A percentile compares a stretch with the other conserved stretches of the same genome.
These are phyloP conservation scores for Drosophila mayaguana DNA, from an alignment of 2,888 invertebrate genomes.

Conservation along the genomic window DNA sequence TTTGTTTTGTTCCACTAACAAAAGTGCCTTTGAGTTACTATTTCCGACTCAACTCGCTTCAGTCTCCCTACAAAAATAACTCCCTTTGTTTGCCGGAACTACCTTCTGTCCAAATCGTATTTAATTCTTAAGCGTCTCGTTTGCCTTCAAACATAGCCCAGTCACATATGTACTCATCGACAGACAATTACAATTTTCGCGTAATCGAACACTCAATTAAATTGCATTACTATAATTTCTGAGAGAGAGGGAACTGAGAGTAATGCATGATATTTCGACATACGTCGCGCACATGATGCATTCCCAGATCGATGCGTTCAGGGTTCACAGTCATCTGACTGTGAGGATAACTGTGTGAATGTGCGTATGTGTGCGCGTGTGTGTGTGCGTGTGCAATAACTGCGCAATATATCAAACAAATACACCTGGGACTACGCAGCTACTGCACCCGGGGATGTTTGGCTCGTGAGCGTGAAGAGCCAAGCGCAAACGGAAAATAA, in stretches of 20 bases:
- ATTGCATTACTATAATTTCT: constrained; percentile 66
- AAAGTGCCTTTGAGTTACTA: neutral
- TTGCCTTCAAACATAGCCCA: neutral
- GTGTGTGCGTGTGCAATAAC: constrained; percentile 58
- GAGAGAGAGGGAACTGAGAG: constrained; percentile 32
- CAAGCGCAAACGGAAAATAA: constrained; percentile 26
- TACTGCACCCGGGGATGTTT: constrained; percentile 64
- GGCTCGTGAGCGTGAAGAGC: constrained; percentile 46
- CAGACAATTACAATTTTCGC: neutral
- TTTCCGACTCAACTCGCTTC: neutral
- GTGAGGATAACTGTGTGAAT: constrained; percentile 6
- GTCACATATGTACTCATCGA: constrained; percentile 1
- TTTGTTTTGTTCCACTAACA: too few relatives aligned
- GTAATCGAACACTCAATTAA: constrained; percentile 67
- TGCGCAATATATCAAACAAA: constrained; percentile 74
- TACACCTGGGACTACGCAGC: constrained; percentile 68
- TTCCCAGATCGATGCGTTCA: constrained; percentile 53
- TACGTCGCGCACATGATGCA: constrained; percentile 73
- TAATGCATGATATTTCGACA: constrained; percentile 63
- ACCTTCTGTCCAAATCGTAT: too few relatives aligned
- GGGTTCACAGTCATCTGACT: constrained; percentile 5
- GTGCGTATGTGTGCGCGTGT: neutral
- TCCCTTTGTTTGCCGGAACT: too few relatives aligned
- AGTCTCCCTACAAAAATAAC: too few relatives aligned
- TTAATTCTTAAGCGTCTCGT: neutral